Conservation (phyloP, 2,113 vertebrate species). For the Nycticorax nycticorax region DNA sequence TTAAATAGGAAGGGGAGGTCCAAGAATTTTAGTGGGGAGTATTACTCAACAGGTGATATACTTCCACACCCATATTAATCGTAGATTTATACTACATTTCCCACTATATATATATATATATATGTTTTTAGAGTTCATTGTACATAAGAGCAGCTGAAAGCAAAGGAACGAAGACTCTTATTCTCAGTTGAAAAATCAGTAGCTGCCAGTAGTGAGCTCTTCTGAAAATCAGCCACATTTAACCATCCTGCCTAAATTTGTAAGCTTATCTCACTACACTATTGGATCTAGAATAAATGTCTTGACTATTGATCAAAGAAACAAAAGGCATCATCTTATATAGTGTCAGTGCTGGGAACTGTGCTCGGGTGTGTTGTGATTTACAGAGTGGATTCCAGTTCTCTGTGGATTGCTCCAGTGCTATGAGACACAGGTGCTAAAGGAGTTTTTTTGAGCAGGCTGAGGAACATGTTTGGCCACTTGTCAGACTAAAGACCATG, state of each 20-base stretch:
- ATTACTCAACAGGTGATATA: not conserved
- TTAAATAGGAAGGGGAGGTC: not conserved
- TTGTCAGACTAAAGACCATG: slow-evolving; percentile 42
- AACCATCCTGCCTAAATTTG: not conserved
- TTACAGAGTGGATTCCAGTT: not conserved
- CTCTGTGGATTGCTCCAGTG: not conserved
- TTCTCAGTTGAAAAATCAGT: not conserved
- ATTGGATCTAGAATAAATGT: not conserved
- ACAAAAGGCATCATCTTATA: not conserved
- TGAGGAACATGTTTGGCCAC: not conserved
- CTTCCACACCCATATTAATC: not conserved
- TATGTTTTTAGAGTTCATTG: not conserved
- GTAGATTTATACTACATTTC: not conserved
- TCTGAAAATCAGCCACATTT: not conserved
- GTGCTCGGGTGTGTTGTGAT: not conserved
- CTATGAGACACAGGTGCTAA: not conserved
- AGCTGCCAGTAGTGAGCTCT: not conserved
- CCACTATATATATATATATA: not conserved
- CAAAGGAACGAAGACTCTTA: not conserved
- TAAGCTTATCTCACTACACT: not conserved
- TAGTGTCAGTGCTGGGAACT: not conserved
- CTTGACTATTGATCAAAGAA: not conserved
- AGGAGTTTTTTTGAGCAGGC: not conserved
- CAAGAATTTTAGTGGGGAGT: not conserved
- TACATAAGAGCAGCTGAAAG: not conserved